Base-by-base conservation (phyloP, 2,113 vertebrate species). In the Thamnophis sirtalis region DNA sequence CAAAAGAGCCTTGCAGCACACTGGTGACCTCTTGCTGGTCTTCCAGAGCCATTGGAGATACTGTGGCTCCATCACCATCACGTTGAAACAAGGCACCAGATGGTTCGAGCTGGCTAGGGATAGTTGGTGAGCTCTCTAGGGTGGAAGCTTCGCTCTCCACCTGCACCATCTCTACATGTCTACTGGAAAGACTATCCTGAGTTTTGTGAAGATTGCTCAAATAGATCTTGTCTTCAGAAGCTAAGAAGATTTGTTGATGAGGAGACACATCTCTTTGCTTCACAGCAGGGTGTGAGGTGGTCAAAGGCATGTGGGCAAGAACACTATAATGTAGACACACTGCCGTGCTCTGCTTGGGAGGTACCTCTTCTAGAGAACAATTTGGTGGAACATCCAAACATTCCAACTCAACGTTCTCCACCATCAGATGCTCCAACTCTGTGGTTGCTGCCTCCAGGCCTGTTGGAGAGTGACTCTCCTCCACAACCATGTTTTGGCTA, bases 151-250 rank as follows among this genome's bases (percentile, higher is more conserved):
- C n/a, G 3, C 87, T 49, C 0, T 3, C 80, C 1, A 5, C 15
- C 1, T 0, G 11, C 2, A 48, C 86, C 3, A 11, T 21, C 58
- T 51, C 54, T 22, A 28, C 28, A 17, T 22, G n/a, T 86, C 24
- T 11, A 28, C 24, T 51, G 55, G 50, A 26, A 17, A 38, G 19
- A 6, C 1, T 7, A 9, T 5, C 19, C 6, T 43, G 90, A 49
- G 49, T 5, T 1, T 68, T 6, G 2, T 24, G 26, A 13, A 87
- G 56, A 49, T 86, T 8, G 11, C 86, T 92, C 88, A 96, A 55
- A 0, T 90, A 96, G 9, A 96, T 95, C 91, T 94, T 53, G 56
- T 56, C 87, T 89, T 95, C 94, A 2, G 96, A 95, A 38, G 96
- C 96, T 0, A 93, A 96, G 95, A 96, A 96, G 1, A 89, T 3